phyloP scores from a whole-genome alignment of 2,888 invertebrate genomes.

The Lepas anatifera region DNA sequence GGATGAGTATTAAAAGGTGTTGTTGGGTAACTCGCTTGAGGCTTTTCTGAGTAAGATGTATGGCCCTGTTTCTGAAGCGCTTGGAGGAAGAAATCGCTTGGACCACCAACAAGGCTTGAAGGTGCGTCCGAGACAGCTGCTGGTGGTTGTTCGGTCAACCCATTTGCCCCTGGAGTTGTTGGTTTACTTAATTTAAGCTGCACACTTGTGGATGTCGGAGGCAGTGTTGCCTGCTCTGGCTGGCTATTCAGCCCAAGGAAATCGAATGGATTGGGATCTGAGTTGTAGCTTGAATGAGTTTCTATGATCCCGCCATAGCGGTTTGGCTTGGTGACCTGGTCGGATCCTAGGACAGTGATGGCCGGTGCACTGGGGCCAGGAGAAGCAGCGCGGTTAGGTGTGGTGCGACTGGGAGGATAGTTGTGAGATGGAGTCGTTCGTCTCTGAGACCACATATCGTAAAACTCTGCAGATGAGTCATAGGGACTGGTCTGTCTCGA shows the following conservation, averaged over 20 bases:
- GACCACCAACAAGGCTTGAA: not conserved
- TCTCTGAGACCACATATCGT: no score
- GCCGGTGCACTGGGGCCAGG: not conserved
- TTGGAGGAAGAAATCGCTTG: not conserved
- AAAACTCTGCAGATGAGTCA: not conserved
- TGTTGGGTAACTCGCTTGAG: no score
- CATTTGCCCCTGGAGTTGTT: no score
- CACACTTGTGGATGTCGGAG: no score
- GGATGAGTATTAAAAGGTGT: no score
- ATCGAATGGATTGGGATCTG: not conserved
- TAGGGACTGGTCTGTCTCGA: not conserved
- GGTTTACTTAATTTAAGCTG: no score
- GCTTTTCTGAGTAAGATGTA: not conserved
- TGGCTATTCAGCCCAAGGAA: no score
- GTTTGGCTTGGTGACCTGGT: not conserved
- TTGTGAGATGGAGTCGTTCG: no score
- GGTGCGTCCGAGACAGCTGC: not conserved
- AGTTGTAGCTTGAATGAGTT: not conserved
- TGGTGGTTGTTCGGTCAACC: not conserved
- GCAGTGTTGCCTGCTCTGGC: no score
- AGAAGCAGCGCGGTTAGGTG: no score
- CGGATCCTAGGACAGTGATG: not conserved
- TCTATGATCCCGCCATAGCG: slow-evolving; percentile 4
- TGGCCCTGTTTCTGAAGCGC: not conserved
- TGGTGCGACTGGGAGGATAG: no score